Evolutionary conservation across 2,888 invertebrate species (phyloP), one percentile per base, ranked within the genome.

Genomic region (Nymphalis urticae): DNA sequence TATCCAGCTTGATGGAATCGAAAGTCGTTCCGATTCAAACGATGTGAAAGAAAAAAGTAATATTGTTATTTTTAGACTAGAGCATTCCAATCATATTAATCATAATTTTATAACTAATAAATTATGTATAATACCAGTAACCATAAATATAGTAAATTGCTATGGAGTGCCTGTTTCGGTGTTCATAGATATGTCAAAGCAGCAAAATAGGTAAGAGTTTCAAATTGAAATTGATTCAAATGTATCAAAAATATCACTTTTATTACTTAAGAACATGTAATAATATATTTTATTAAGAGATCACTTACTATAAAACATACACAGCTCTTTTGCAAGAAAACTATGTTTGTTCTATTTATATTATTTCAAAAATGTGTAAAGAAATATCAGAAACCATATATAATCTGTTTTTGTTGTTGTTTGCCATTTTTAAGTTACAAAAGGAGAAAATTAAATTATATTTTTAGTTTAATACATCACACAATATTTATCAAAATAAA

Each of bases 81-180:
- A 93, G 71, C 95, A 95, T 84, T 90, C 93, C 42, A 87, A 93
- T 66, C 82, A 92, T 68, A 89, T 95, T 24, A 82, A 84, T 61
- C 96, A 96, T 83, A 90, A 95, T 82, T 96, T 97, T 79, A 83
- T 87, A 50, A 84, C 84, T 69, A 92, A 85, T 68, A 93, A 93
- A 77, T 80, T 96, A 69, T 96, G 96, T 80, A 85, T 95, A 73
- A 93, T 96, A 73, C 95, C 96, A 27, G 94, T 96, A 3, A 93
- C 93, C 68, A 87, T 96, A 74, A 92, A 94, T 72, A 84, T 96
- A 74, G 95, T 95, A 70, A 96, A 95, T 83, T 94, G 95, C 82
- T 94, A 95, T 66, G 92, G 93, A 67, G 88, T 93, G 64, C 85
- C 90, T 16, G 89, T 95, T 21, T 88, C 93, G 71, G 94, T 95